phyloP scores from a whole-genome alignment of 2,797 vertebrate species.

The Alauda arvensis region DNA sequence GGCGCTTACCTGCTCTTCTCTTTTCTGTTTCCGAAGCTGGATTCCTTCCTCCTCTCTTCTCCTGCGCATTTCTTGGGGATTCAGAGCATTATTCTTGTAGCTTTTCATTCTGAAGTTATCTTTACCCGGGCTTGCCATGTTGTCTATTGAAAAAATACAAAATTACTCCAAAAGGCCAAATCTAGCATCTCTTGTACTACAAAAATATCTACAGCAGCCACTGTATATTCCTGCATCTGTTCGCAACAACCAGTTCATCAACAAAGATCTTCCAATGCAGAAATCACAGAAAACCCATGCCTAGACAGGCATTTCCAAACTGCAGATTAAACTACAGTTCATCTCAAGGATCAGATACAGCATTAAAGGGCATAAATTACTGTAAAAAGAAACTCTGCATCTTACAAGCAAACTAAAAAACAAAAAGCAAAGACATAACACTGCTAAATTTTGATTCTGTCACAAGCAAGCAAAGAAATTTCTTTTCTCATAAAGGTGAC shows the following conservation, averaged over 20 bases:
- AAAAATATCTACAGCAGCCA: not conserved
- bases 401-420: not conserved
- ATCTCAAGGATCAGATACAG: not conserved
- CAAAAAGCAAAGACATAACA: not conserved
- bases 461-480: not conserved
- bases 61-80: constrained; percentile 91
- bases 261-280: not conserved
- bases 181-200: not conserved
- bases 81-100: constrained; percentile 92
- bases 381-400: not conserved
- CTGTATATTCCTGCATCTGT: not conserved
- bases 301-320: not conserved
- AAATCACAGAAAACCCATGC: not conserved
- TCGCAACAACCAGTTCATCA: not conserved
- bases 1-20: constrained; percentile 86
- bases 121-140: constrained; percentile 86
- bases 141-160: constrained; percentile 63
- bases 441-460: not conserved
- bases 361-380: not conserved
- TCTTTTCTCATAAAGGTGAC: not conserved
- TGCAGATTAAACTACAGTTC: not conserved
- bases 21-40: constrained; percentile 90
- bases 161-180: not conserved
- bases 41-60: constrained; percentile 92
- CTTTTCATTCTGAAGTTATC: constrained; percentile 91